Evolutionary conservation across 2,113 vertebrate species (phyloP), one percentile per base, ranked within the genome.

Genomic region (Morone chrysops): DNA sequence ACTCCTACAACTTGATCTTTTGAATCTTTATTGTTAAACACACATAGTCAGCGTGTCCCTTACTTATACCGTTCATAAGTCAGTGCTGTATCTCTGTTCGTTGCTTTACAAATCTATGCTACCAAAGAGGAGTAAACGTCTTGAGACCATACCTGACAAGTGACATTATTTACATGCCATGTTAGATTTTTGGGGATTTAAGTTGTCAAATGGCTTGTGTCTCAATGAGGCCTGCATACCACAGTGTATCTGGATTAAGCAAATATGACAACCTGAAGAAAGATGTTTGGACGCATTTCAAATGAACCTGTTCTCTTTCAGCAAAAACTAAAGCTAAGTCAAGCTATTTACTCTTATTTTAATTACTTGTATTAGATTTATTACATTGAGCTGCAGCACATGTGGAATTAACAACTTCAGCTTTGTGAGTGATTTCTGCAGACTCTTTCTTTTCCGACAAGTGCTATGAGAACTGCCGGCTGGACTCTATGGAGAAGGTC

Each of bases 51-150:
- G 43, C 31, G 51, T 65, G n/a, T 40, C 45, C 53, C 41, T 75
- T 50, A 62, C 6, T 43, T 40, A 43, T 20, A 74, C 25, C 51
- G 2, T 51, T 78, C 38, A 73, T 74, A 78, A 72, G 22, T 59
- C 36, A 79, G 54, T 76, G 41, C 78, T 85, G 57, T 85, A 56
- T 45, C 20, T 73, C 2, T 40, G 61, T 51, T 66, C 70, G 56
- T 70, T 59, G 54, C 50, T 45, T 70, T 73, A 63, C 51, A 56
- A 51, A 45, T 57, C 61, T 70, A 48, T 41, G 72, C 45, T 78
- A 87, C 87, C 89, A 87, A 92, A 93, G 85, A 90, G 71, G 75
- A 76, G 51, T 25, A 8, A 60, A 73, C 8, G 14, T 68, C 65
- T 74, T 16, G 1, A 54, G 66, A 57, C 40, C 13, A 9, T 56